Base-by-base conservation (phyloP, 2,113 vertebrate genomes). In the Platysteira castanea region DNA sequence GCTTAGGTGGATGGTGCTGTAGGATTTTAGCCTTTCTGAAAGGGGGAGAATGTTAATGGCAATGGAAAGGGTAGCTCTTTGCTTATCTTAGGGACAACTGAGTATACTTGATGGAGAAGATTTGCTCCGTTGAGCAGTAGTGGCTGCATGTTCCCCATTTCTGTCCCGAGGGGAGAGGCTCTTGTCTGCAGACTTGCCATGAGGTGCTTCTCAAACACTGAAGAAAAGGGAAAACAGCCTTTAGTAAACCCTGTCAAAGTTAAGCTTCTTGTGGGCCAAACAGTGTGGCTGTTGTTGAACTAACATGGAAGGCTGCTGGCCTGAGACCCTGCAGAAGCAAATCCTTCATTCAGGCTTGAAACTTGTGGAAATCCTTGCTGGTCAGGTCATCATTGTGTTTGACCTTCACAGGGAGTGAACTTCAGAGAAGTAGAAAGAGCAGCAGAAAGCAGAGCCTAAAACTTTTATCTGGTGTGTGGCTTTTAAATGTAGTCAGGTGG, bases 331-430 rank as follows among this genome's bases (percentile, higher is more conserved):
- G 73, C 73, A 65, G 93, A 81, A 57, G 47, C 53, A 86, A 90
- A 73, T 79, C 37, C 50, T 92, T 95, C 70, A 4, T 95, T 90
- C 53, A 18, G 57, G 37, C 75, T 90, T 97, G 70, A 94, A 19
- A 56, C 50, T 41, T 69, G 37, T 73, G 57, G 82, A 85, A 92
- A 87, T 88, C 37, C 53, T 85, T 90, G 78, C 67, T 90, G 82
- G 71, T 90, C 83, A 83, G 90, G 85, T 92, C 74, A 59, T 83
- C 37, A 2, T n/a, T 75, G 75, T 80, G 74, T 95, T 93, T 90
- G 83, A 90, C 95, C 90, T 94, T 95, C 75, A 73, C 54, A 80
- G 90, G 54, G 82, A 91, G 28, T 60, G 56, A 90, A 92, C 90
- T 94, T 94, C 93, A 95, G 94, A 92, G 73, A 87, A 33, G 3